phyloP scores from a whole-genome alignment of 1,140 invertebrate genomes.

The Globodera ellingtonae region DNA sequence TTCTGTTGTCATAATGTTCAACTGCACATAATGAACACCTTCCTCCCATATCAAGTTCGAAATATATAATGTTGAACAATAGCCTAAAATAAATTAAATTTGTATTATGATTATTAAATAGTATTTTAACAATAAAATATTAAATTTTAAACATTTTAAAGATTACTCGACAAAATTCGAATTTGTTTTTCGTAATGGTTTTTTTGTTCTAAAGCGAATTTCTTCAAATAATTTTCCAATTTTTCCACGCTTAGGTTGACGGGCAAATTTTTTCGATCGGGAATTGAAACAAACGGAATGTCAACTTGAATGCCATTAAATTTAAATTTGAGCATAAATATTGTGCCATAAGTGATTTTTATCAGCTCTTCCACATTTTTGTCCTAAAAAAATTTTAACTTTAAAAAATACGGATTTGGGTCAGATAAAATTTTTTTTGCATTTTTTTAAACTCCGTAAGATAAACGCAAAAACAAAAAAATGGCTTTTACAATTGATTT shows the following conservation, averaged over 20 bases:
- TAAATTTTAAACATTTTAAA: neutral
- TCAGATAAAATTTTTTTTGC: too few species aligned
- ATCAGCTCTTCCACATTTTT: neutral
- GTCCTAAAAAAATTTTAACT: neutral
- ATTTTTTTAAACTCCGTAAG: too few species aligned
- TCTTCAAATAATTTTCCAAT: neutral
- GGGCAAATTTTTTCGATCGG: neutral
- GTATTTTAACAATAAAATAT: too few species aligned
- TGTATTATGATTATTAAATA: neutral
- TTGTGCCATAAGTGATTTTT: neutral
- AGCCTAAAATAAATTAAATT: neutral
- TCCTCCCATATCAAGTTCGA: neutral
- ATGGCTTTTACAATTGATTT: too few species aligned
- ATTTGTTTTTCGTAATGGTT: neutral
- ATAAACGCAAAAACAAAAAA: too few species aligned
- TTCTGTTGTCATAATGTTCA: too few species aligned
- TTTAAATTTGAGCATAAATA: neutral
- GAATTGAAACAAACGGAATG: neutral
- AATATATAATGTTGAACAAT: neutral
- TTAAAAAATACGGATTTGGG: neutral
- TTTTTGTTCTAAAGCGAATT: neutral
- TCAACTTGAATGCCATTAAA: neutral
- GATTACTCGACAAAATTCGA: neutral
- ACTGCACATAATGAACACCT: neutral
- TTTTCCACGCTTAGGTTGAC: neutral